phyloP scores from a whole-genome alignment of 2,888 invertebrate genomes.

The Pterostichus niger region DNA sequence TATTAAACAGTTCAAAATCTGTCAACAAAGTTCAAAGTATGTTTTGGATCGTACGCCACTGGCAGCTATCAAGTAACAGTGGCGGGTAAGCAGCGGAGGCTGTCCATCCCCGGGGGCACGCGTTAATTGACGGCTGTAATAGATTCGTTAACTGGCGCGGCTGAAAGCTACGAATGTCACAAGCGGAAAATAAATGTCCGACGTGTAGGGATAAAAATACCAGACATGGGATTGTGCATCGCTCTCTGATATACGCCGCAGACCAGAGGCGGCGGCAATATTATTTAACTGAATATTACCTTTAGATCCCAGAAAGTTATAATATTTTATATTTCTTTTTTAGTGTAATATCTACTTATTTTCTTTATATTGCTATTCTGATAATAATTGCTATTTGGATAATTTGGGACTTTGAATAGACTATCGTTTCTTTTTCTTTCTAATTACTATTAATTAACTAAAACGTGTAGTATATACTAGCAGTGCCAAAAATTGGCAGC shows the following conservation, averaged over 20 bases:
- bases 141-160: slow-evolving; percentile 60
- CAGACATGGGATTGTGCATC: slow-evolving; percentile 55
- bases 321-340: too few relatives aligned
- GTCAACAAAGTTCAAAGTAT: too few relatives aligned
- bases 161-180: slow-evolving; percentile 60
- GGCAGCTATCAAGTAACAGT: slow-evolving; percentile 4
- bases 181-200: slow-evolving; percentile 62
- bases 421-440: too few relatives aligned
- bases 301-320: too few relatives aligned
- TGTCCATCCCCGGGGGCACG: slow-evolving; percentile 40
- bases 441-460: too few relatives aligned
- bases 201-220: slow-evolving; percentile 60
- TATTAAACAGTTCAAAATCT: too few relatives aligned
- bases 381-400: too few relatives aligned
- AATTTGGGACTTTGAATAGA: too few relatives aligned
- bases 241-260: slow-evolving; percentile 3
- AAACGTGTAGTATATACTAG: too few relatives aligned
- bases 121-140: slow-evolving; percentile 62
- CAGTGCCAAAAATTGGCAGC: too few relatives aligned
- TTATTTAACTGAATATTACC: not conserved
- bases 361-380: too few relatives aligned
- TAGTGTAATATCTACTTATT: too few relatives aligned
- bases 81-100: not conserved
- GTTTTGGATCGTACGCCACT: not conserved
- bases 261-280: not conserved